These are phyloP conservation scores for Notiomystis cincta DNA, from an alignment of 2,113 vertebrate species.

Conservation along the genomic window DNA sequence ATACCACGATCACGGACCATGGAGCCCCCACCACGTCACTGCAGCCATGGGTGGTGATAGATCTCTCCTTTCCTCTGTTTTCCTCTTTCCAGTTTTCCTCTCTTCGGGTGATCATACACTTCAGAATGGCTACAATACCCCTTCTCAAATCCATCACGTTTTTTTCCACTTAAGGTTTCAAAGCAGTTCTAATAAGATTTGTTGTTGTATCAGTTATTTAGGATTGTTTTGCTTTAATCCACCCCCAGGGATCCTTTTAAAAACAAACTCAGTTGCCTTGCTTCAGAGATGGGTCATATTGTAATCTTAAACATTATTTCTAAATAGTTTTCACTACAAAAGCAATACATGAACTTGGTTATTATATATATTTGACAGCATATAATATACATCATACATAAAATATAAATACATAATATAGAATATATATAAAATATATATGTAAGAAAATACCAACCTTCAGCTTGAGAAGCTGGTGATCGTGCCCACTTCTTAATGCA, in stretches of 20 bases:
- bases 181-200: neutral
- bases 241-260: neutral
- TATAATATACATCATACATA: neutral
- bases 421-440: neutral
- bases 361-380: neutral
- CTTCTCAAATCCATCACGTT: rapidly evolving
- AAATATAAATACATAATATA: neutral
- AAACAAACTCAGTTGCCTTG: rapidly evolving
- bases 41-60: no score
- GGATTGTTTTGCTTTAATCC: neutral
- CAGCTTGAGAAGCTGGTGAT: constrained; percentile 93
- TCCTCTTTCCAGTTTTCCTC: neutral
- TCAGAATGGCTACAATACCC: neutral
- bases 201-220: neutral
- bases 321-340: neutral
- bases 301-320: neutral
- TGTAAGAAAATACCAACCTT: constrained; percentile 73
- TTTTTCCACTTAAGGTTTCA: neutral
- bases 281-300: neutral
- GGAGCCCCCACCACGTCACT: neutral
- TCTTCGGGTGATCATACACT: neutral
- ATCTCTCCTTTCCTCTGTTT: neutral
- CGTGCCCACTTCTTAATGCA: constrained; percentile 98
- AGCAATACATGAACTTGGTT: neutral
- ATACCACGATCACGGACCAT: rapidly evolving